These are phyloP conservation scores for Globodera rostochiensis DNA, from an alignment of 1,140 invertebrate genomes.

Conservation along the genomic window DNA sequence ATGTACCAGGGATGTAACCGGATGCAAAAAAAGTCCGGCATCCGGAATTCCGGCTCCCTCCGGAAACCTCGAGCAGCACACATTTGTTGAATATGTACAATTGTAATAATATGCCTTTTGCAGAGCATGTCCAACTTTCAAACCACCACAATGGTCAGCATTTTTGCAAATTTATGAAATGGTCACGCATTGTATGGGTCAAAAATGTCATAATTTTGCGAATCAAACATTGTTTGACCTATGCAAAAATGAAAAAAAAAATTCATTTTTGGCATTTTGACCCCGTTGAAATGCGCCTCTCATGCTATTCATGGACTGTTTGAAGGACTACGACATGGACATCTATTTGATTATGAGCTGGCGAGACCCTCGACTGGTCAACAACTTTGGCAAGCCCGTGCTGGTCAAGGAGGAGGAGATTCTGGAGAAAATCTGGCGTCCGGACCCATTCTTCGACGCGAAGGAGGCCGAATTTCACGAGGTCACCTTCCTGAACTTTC, in stretches of 20 bases:
- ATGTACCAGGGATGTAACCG: neutral
- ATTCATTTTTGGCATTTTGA: neutral
- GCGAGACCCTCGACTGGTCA: constrained; percentile 61
- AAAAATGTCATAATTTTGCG: too few species aligned
- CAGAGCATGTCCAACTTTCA: constrained; percentile 63
- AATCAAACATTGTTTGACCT: too few species aligned
- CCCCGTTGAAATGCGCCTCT: neutral
- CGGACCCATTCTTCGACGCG: constrained; percentile 72
- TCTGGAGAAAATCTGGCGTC: constrained; percentile 57
- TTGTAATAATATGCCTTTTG: neutral
- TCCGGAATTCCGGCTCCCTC: too few species aligned
- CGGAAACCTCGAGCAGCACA: too few species aligned
- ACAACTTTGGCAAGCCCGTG: constrained; percentile 64
- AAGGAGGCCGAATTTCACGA: constrained; percentile 74
- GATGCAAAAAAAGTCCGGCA: too few species aligned
- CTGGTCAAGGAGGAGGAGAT: constrained; percentile 64
- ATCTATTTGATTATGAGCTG: constrained; percentile 60
- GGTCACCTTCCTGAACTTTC: constrained; percentile 74
- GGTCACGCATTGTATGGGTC: too few species aligned
- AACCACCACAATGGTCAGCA: constrained; percentile 62
- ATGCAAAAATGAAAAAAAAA: too few species aligned
- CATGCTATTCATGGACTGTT: neutral
- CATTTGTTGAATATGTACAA: too few species aligned
- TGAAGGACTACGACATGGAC: constrained; percentile 65
- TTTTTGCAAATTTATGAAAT: too few species aligned